These are phyloP conservation scores for Polyergus mexicanus DNA, from an alignment of 1,140 invertebrate genomes.

Conservation along the genomic window DNA sequence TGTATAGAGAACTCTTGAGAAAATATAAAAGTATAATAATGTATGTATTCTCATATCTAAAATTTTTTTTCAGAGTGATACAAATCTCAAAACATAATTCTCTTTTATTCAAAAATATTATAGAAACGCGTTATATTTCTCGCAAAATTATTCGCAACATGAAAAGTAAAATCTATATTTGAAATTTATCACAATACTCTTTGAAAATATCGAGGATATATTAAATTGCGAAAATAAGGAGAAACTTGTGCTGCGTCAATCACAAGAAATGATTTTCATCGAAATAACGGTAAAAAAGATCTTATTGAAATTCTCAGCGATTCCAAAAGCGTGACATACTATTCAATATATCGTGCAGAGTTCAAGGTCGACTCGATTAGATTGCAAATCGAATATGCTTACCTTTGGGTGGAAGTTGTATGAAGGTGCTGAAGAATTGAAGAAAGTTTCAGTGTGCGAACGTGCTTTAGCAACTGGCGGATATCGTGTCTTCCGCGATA, in stretches of 20 bases:
- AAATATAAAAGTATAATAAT: no score
- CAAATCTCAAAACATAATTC: no score
- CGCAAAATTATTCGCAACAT: neutral
- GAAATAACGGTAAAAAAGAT: neutral
- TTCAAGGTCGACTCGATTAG: slow-evolving; percentile 55
- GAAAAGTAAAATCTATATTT: neutral
- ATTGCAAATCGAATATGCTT: slow-evolving; percentile 56
- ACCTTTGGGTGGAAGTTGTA: slow-evolving; percentile 32
- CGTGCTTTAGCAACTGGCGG: slow-evolving; percentile 43
- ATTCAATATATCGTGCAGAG: slow-evolving; percentile 25
- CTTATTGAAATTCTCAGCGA: neutral
- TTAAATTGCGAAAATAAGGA: neutral
- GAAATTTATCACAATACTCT: neutral
- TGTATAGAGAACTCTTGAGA: no score
- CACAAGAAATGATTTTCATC: neutral
- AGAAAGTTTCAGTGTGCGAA: slow-evolving; percentile 45
- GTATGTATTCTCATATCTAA: no score
- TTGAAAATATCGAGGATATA: neutral
- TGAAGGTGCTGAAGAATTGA: slow-evolving; percentile 45
- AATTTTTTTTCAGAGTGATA: no score
- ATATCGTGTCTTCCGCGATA: slow-evolving; percentile 46
- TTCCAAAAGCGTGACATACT: neutral
- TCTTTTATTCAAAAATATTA: no score
- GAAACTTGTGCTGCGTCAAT: neutral
- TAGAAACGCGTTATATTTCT: no score